Base-by-base conservation (phyloP, 2,797 vertebrate species). In the Melopsittacus undulatus region DNA sequence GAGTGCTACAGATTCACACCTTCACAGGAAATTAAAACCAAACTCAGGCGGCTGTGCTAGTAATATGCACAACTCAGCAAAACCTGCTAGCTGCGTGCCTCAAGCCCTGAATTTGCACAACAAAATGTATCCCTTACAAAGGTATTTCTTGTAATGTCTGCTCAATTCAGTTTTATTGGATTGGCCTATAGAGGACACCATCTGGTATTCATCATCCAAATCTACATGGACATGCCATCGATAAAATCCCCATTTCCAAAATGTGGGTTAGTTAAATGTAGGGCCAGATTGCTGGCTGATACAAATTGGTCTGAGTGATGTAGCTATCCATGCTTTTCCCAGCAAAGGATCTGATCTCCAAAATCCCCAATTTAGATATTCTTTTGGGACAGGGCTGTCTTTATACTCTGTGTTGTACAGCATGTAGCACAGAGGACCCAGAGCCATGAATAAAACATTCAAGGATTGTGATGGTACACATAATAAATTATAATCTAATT, bases 381-480 rank as follows among this genome's bases (percentile, higher is more conserved):
- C 72, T 93, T 80, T 77, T 61, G 83, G 81, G 89, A 95, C 83
- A 83, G 89, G 56, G 34, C 48, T 93, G 62, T n/a, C 92, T 83
- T 86, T 91, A 90, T 73, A 72, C 21, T 83, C 74, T 48, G 56
- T 64, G 68, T 23, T 59, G 46, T 69, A 88, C 68, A 83, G 69
- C 32, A 40, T 13, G 63, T 40, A 87, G 90, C 63, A 59, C 46
- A 88, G 92, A 81, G 62, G 73, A 89, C 57, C 32, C 57, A 40
- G 54, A 96, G 84, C 79, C 91, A 89, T 42, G 73, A 93, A 87
- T 94, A 96, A 92, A 96, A 95, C 92, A 75, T 94, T 94, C 94
- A 96, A 97, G 94, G 95, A 96, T 86, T 96, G 81, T 73, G 89
- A 87, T 83, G 96, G 94, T 94, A 95, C 94, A 95, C 89, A 38